Evolutionary conservation across 64 coral and sea anemone species (phyloP), one percentile per base, ranked within the genome.

Genomic region (Montipora capricornis): DNA sequence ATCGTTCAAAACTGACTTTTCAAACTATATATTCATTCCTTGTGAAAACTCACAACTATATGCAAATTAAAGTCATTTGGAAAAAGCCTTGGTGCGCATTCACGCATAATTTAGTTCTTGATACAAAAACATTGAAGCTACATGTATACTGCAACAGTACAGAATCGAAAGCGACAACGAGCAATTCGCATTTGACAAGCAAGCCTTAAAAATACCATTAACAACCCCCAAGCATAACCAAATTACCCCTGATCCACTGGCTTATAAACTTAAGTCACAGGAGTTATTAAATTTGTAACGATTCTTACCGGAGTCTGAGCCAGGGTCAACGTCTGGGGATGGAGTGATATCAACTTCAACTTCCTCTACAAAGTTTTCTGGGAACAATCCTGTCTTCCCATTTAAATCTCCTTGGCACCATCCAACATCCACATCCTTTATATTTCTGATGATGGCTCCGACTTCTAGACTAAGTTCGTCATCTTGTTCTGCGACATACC

Each of bases 331-430:
- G 11, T 57, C 73, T 12, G 73, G 24, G 29, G 29, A 29, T 29
- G 29, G 29, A 20, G 87, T 57, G 74, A 16, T 11, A 14, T 5
- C 20, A 11, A 97, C 68, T 81, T 94, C 90, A 11, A 97, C 68
- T 81, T 94, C 90, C 17, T 97, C 96, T 2, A 95, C 93, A 67
- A 95, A 97, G 78, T 97, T 97, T 9, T 75, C 80, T 8, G 96
- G 96, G 52, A 97, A 97, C 83, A 95, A 61, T n/a, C 93, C 96
- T 7, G 11, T 91, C 9, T 85, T 89, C 64, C 96, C 96, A 51
- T 94, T 46, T 10, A 92, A 48, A 19, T 91, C 89, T 74, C 96
- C 96, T 57, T 89, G 68, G 68, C 89, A 94, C 96, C 96, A 97
- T n/a, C 96, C 96, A 24, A 77, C 89, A 80, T 92, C 92, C 91